Evolutionary conservation across 92 coral and sea anemone genomes (phyloP).

Genomic region (Parazoanthus atlanticus): DNA sequence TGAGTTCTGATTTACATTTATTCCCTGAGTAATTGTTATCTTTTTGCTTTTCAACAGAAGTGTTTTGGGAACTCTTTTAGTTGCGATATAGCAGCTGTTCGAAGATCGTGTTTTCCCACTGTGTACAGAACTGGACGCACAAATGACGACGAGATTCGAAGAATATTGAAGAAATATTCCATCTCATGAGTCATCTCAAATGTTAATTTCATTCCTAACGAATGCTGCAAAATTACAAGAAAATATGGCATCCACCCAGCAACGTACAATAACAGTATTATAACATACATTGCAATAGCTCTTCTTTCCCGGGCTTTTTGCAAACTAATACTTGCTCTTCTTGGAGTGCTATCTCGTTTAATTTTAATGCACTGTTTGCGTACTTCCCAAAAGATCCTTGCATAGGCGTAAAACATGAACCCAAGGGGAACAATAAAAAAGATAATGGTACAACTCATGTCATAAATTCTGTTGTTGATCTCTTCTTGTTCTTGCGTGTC

Average conservation of each 20-base stretch:
- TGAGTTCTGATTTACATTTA: too few species aligned
- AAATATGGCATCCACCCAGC: slow-evolving; percentile 37
- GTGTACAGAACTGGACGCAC: slow-evolving; percentile 34
- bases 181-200: slow-evolving; percentile 12
- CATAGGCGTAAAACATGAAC: slow-evolving; percentile 36
- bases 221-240: slow-evolving; percentile 19
- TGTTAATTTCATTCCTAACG: slow-evolving; percentile 4
- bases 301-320: slow-evolving; percentile 24
- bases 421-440: slow-evolving; percentile 11
- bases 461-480: slow-evolving; percentile 15
- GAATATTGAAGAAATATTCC: slow-evolving; percentile 12
- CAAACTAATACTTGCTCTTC: background rate
- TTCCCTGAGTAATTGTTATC: background rate
- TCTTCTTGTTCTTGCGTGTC: slow-evolving; percentile 34
- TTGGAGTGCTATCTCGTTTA: background rate
- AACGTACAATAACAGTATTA: slow-evolving; percentile 13
- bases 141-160: slow-evolving; percentile 40
- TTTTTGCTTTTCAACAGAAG: background rate
- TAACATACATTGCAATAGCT: slow-evolving; percentile 14
- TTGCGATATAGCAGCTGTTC: background rate
- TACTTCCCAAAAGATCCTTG: slow-evolving; percentile 21
- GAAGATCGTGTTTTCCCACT: slow-evolving; percentile 35
- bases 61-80: background rate
- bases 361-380: slow-evolving; percentile 26
- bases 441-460: background rate